phyloP scores from a whole-genome alignment of 37 sponge, comb jelly and placozoan species.

The Oopsacas minuta region DNA sequence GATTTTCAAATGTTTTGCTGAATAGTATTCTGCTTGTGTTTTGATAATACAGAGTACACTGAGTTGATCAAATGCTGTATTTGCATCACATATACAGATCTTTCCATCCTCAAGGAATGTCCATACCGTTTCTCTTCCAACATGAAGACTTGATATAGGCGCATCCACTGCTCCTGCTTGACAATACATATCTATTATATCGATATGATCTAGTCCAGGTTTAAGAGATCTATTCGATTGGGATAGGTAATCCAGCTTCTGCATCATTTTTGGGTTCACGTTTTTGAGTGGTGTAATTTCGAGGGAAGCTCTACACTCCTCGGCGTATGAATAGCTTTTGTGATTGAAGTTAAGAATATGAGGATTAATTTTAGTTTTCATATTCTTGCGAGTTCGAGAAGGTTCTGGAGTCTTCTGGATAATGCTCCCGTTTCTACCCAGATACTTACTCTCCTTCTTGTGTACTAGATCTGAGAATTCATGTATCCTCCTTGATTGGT shows the following conservation, averaged over 20 bases:
- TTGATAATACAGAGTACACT: slow-evolving; percentile 5
- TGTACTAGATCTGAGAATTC: background rate
- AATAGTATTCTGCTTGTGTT: background rate
- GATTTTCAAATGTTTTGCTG: slow-evolving; percentile 1
- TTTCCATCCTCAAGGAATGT: background rate
- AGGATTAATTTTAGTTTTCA: background rate
- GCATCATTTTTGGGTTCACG: background rate
- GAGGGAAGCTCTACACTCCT: background rate
- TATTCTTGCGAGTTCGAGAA: background rate
- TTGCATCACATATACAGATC: background rate
- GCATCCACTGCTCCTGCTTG: background rate
- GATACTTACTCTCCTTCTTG: background rate
- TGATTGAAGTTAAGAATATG: background rate
- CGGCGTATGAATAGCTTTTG: background rate
- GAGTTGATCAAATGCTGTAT: background rate
- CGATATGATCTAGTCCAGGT: background rate
- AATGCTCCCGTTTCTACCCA: background rate
- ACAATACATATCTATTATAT: background rate
- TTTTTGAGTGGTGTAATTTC: background rate
- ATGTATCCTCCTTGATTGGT: background rate
- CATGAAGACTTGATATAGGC: background rate
- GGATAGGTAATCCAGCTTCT: background rate
- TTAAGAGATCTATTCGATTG: background rate
- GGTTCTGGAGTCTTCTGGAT: background rate
- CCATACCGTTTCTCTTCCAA: background rate